phyloP scores from a whole-genome alignment of 2,888 invertebrate genomes.

The Clitarchus hookeri region DNA sequence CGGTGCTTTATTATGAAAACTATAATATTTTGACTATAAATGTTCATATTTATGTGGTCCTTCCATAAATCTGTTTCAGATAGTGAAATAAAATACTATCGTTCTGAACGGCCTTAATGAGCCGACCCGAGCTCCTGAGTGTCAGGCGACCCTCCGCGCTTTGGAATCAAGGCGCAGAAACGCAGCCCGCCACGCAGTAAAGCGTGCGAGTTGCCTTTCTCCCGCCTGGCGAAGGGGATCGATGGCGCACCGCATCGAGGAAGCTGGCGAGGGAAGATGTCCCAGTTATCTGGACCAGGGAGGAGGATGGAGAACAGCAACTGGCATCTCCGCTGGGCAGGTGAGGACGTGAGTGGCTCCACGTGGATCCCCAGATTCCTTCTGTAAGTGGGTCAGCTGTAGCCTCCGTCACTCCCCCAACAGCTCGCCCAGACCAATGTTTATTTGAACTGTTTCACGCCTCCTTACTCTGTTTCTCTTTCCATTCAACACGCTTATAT shows the following conservation, averaged over 20 bases:
- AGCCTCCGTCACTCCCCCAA: neutral
- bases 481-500: no score
- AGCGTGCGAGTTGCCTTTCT: neutral
- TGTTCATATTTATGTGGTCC: no score
- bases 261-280: neutral
- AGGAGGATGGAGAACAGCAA: neutral
- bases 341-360: neutral
- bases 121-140: neutral
- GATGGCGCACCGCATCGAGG: neutral
- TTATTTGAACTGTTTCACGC: no score
- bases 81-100: no score
- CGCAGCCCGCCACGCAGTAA: neutral
- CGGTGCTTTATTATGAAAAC: no score
- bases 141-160: neutral
- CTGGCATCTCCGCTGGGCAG: neutral
- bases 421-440: neutral
- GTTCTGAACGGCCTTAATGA: no score
- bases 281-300: neutral
- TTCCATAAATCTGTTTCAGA: no score
- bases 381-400: neutral
- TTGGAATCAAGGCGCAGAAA: neutral
- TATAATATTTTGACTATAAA: no score
- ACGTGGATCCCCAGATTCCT: neutral
- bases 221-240: neutral
- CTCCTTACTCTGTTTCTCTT: no score